Conservation (phyloP, 2,888 invertebrate genomes). For the Ormyrus nitidulus region DNA sequence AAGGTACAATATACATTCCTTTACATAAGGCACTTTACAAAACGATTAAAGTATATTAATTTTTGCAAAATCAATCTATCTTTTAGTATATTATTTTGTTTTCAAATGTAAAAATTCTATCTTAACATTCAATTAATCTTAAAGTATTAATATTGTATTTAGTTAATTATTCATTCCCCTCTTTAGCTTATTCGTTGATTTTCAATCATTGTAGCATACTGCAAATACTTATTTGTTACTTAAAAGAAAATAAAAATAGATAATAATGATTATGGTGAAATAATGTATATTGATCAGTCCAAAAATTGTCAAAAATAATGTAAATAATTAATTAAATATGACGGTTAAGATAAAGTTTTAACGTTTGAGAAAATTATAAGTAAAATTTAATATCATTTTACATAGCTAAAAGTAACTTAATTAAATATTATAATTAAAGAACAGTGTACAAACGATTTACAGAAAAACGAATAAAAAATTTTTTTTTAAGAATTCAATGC, state of each 20-base stretch:
- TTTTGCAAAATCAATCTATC: background rate
- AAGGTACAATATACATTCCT: conserved; percentile 38
- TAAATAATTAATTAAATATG: too few species aligned
- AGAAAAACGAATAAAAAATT: conserved; percentile 12
- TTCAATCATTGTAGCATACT: too few species aligned
- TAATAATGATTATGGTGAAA: too few species aligned
- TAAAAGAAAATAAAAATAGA: too few species aligned
- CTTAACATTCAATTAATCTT: background rate
- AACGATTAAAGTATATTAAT: conserved; percentile 6
- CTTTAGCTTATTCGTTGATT: too few species aligned
- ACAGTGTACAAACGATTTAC: conserved; percentile 42
- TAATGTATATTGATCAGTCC: too few species aligned
- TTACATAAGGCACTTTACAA: conserved; percentile 49
- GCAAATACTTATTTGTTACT: too few species aligned
- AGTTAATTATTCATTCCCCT: too few species aligned
- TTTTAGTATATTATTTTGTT: background rate
- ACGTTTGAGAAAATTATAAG: background rate
- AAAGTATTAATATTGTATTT: too few species aligned
- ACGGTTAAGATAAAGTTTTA: too few species aligned
- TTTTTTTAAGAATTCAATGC: conserved; percentile 4
- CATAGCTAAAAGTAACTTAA: conserved; percentile 31
- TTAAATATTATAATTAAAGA: conserved; percentile 1
- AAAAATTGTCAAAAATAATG: too few species aligned
- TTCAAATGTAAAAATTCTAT: conserved; percentile 12
- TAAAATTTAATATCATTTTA: conserved; percentile 37